phyloP scores from a whole-genome alignment of 2,113 vertebrate species.

The Pantherophis guttatus region DNA sequence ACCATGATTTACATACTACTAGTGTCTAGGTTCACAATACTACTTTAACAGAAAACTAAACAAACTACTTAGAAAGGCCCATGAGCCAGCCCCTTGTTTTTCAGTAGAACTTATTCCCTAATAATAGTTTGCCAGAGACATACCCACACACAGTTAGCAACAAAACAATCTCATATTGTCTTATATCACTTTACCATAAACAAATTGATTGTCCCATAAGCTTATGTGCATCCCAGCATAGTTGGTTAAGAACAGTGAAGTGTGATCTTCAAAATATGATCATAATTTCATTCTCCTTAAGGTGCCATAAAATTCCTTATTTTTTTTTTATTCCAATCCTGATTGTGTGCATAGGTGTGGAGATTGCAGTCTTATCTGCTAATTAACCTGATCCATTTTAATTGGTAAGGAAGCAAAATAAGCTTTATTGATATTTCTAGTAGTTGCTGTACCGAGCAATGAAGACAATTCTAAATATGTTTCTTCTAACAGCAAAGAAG shows the following conservation, averaged over 20 bases:
- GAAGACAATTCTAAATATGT: not conserved
- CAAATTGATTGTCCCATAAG: not conserved
- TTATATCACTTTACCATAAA: not conserved
- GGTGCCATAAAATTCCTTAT: not conserved
- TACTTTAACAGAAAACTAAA: not conserved
- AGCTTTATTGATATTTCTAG: not conserved
- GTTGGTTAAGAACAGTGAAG: not conserved
- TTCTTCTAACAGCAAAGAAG: not conserved
- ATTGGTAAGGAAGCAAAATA: not conserved
- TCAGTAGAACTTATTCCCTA: not conserved
- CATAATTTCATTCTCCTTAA: not conserved
- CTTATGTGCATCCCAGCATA: not conserved
- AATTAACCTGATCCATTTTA: not conserved
- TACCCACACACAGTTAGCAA: not conserved
- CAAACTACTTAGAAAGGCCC: not conserved
- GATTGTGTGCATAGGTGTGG: not conserved
- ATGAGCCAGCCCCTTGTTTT: not conserved
- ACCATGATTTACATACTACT: not conserved
- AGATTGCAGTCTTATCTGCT: not conserved
- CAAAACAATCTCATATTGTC: not conserved
- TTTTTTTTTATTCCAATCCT: not conserved
- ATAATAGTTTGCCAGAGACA: not conserved
- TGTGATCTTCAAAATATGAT: not conserved
- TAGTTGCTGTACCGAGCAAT: not conserved
- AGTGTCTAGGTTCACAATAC: not conserved